Base-by-base conservation (phyloP, 2,113 vertebrate genomes). In the Sylvilagus bachmani region DNA sequence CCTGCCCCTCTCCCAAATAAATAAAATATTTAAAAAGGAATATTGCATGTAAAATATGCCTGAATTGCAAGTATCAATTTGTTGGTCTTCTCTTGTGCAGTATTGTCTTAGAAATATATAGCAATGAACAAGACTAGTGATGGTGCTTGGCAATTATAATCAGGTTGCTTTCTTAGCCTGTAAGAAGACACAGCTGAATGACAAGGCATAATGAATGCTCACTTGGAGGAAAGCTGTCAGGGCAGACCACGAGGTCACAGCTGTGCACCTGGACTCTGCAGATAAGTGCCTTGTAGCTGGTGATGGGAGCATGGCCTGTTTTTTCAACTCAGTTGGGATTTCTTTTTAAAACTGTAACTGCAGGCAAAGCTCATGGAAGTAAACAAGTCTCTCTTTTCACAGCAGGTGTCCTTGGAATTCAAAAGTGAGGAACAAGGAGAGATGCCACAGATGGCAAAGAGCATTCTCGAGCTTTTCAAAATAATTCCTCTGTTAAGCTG, bases 391-490 rank as follows among this genome's bases (percentile, higher is more conserved):
- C 64, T 74, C 71, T 66, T 78, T 29, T 21, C 33, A 17, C 0
- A 82, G 49, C 62, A 64, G 10, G 11, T 38, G 64, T n/a, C 69
- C 71, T 25, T 75, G 79, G 80, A 92, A 70, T 7, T 70, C 22
- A 71, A 29, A 73, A 75, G 31, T 55, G 38, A 81, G 19, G 55
- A 64, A 4, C 19, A 64, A 73, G 3, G 16, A 78, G 66, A 61
- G 61, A 17, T 16, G 33, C 53, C 22, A 31, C 13, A n/a, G n/a
- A 27, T 10, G 10, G 70, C 70, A 86, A 91, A 44, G 9, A 53
- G 25, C 64, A 79, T 64, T 61, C 84, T 51, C 78, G 49, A 82
- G 36, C 29, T 93, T 94, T 74, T 74, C 73, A 77, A 93, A 93
- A 93, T 64, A 77, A 77, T 33, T 58, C 38, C n/a, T 29, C 27